Evolutionary conservation across 2,888 invertebrate genomes (phyloP).

Genomic region (Horisme vitalbata): DNA sequence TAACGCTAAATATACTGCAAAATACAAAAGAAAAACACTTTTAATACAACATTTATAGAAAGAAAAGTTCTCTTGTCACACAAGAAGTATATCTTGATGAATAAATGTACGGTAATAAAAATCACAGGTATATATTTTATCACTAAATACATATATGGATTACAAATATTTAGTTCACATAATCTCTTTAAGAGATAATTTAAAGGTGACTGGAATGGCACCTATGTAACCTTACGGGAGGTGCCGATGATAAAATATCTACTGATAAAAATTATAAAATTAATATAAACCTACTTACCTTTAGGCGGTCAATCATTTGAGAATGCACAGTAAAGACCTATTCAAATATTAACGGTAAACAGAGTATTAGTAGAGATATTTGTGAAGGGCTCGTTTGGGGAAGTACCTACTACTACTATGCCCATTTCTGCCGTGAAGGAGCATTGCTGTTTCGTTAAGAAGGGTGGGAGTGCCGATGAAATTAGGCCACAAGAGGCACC

Average conservation of each 20-base stretch:
- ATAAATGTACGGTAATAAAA: slow-evolving; percentile 55
- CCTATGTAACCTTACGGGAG: slow-evolving; percentile 7
- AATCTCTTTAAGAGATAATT: slow-evolving; percentile 52
- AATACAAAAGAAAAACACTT: slow-evolving; percentile 35
- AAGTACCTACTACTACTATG: too few species aligned
- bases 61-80: slow-evolving; percentile 65
- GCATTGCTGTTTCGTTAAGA: too few species aligned
- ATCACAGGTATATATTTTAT: slow-evolving; percentile 77
- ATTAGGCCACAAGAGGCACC: too few species aligned
- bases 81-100: slow-evolving; percentile 54
- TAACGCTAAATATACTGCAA: slow-evolving; percentile 37
- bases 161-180: slow-evolving; percentile 36
- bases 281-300: too few species aligned
- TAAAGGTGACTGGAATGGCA: slow-evolving; percentile 20
- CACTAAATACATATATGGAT: slow-evolving; percentile 56
- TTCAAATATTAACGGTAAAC: too few species aligned
- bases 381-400: too few species aligned
- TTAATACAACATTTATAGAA: slow-evolving; percentile 48
- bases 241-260: background rate
- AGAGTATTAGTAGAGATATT: too few species aligned
- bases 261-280: background rate
- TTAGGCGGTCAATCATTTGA: too few species aligned
- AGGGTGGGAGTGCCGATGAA: too few species aligned
- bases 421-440: too few species aligned
- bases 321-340: too few species aligned